Evolutionary conservation across 1,140 invertebrate genomes (phyloP).

Genomic region (Drosophila watanabei): DNA sequence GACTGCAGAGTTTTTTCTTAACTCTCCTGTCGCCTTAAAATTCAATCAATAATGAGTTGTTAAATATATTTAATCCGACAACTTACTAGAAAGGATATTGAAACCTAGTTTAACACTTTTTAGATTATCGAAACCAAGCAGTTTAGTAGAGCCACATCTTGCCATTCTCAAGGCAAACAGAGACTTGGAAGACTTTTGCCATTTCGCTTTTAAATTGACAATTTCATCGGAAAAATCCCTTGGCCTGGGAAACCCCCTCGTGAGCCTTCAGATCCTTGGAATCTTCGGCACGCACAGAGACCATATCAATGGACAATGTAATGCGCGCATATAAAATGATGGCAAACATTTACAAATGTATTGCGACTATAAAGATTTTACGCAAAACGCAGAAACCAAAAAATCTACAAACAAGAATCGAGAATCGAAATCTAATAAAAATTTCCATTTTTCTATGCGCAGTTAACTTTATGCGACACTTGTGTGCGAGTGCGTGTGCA

Average conservation of each 20-base stretch:
- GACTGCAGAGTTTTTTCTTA: too few species aligned
- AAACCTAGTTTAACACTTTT: background rate
- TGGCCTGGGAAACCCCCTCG: background rate
- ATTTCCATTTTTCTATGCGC: conserved; percentile 80
- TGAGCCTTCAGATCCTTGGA: background rate
- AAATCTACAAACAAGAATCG: conserved; percentile 27
- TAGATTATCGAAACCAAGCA: background rate
- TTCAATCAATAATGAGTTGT: too few species aligned
- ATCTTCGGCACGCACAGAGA: conserved; percentile 39
- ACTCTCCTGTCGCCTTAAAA: too few species aligned
- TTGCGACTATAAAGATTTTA: conserved; percentile 76
- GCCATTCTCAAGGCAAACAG: too few species aligned
- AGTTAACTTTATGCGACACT: conserved; percentile 83
- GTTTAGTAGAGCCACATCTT: background rate
- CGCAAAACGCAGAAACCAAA: conserved; percentile 24
- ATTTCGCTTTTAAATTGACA: conserved; percentile 34
- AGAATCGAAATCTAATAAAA: conserved; percentile 81
- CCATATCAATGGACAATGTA: conserved; percentile 44
- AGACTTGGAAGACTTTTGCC: conserved; percentile 1
- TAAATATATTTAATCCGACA: background rate
- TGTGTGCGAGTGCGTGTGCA: conserved; percentile 57
- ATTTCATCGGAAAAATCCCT: conserved; percentile 21
- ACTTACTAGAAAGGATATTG: background rate
- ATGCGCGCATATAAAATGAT: conserved; percentile 60
- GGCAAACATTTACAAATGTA: conserved; percentile 76